Evolutionary conservation across 2,113 vertebrate genomes (phyloP).

Genomic region (Actenoides lindsayi): DNA sequence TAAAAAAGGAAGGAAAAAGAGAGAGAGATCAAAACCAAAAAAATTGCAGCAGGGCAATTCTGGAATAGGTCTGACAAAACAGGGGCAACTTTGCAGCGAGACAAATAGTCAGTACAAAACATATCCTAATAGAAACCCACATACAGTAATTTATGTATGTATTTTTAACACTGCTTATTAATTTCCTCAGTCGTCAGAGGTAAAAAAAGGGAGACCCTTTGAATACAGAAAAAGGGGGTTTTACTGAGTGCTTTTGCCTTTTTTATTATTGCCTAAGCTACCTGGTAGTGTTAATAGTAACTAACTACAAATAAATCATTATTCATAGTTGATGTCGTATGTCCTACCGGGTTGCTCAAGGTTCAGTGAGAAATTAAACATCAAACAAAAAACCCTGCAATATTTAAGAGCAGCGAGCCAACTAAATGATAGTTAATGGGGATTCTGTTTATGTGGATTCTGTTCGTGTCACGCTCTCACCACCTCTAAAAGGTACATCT

Average conservation of each 20-base stretch:
- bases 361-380: conserved; percentile 49
- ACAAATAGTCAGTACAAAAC: neutral
- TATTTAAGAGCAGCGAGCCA: neutral
- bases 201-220: neutral
- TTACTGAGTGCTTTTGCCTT: neutral
- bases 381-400: neutral
- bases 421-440: neutral
- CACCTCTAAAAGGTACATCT: neutral
- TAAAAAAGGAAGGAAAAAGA: neutral
- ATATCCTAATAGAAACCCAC: neutral
- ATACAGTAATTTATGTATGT: neutral
- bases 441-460: neutral
- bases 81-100: neutral
- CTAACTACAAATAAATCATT: conserved; percentile 39
- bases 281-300: conserved; percentile 15
- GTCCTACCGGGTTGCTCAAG: neutral
- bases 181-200: neutral
- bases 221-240: neutral
- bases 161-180: neutral
- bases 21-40: neutral
- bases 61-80: neutral
- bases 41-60: neutral
- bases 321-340: neutral
- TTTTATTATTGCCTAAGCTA: neutral
- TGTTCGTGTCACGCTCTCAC: neutral